Base-by-base conservation (phyloP, 2,797 vertebrate genomes). In the Gymnoscopelus braueri region DNA sequence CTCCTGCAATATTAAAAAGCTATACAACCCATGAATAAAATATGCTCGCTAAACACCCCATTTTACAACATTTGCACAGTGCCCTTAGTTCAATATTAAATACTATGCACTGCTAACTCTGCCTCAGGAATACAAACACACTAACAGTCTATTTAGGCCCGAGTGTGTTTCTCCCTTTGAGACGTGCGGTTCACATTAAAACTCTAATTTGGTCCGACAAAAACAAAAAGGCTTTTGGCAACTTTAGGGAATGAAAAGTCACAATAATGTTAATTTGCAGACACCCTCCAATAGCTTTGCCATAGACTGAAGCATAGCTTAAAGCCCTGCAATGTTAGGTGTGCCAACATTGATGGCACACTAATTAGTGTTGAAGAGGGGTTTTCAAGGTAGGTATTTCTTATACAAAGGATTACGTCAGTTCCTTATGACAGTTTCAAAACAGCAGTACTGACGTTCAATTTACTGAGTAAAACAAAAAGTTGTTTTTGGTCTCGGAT, bases 21-120 rank as follows among this genome's bases (percentile, higher is more conserved):
- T 72, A 77, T 54, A 7, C 47, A 62, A 48, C 5, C 52, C 48
- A 86, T 89, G 76, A 88, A 88, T 90, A 86, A 89, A 84, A 79
- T 77, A 88, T 85, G 63, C 19, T 60, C 29, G 59, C 65, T 50
- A 48, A 67, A 63, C 44, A 63, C 60, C 24, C 11, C 74, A 79
- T 74, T 65, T 55, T 63, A 62, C 62, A 63, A 80, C 69, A 74
- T 73, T 83, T 77, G 71, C 71, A 76, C 67, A 63, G 52, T 75
- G 72, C 75, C 69, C 32, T 61, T 53, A 77, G 73, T 74, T 72
- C 53, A 69, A 63, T 44, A 64, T 64, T 48, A 48, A 64, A 71
- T 35, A 14, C 69, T 35, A 56, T 58, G 62, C 65, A 68, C 60
- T 29, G 60, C 44, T 67, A 29, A 73, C 60, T 63, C 54, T 58